Conservation (phyloP, 2,113 vertebrate species). For the Zosterops borbonicus region DNA sequence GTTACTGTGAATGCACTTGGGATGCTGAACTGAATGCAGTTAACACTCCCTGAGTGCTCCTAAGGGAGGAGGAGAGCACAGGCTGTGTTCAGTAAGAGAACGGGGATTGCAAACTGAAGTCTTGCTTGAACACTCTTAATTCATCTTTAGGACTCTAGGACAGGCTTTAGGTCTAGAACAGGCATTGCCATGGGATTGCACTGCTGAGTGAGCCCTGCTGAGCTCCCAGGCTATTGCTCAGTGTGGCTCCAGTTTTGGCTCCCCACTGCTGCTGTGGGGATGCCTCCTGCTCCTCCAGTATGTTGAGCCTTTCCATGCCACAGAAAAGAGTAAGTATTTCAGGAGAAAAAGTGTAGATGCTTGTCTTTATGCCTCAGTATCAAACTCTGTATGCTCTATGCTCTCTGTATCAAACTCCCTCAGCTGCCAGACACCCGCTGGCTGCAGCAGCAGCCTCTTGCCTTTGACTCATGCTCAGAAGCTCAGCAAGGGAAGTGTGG, state of each 20-base stretch:
- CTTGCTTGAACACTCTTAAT: not conserved
- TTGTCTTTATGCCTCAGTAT: not conserved
- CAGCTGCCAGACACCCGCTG: not conserved
- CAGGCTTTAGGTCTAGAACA: not conserved
- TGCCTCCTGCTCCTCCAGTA: rapidly evolving
- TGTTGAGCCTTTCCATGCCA: not conserved
- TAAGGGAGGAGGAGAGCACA: not conserved
- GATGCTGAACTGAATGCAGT: slow-evolving; percentile 4
- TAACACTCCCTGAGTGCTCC: not conserved
- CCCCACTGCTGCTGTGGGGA: not conserved
- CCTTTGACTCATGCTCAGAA: not conserved
- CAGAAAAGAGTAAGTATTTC: not conserved
- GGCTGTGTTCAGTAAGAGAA: not conserved
- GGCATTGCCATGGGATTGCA: not conserved
- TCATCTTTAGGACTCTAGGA: not conserved
- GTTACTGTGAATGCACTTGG: slow-evolving; percentile 11
- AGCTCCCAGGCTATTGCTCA: not conserved
- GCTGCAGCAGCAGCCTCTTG: not conserved
- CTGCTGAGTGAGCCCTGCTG: not conserved
- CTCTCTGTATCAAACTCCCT: not conserved
- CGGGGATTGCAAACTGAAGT: not conserved
- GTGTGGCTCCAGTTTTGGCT: not conserved
- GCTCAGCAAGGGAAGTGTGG: not conserved
- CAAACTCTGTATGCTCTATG: no score
- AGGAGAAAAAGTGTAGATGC: not conserved